A percentile compares a stretch with the other conserved stretches of the same genome.
phyloP scores from a whole-genome alignment of 1,140 invertebrate species.

The Drosophila ironensis region DNA sequence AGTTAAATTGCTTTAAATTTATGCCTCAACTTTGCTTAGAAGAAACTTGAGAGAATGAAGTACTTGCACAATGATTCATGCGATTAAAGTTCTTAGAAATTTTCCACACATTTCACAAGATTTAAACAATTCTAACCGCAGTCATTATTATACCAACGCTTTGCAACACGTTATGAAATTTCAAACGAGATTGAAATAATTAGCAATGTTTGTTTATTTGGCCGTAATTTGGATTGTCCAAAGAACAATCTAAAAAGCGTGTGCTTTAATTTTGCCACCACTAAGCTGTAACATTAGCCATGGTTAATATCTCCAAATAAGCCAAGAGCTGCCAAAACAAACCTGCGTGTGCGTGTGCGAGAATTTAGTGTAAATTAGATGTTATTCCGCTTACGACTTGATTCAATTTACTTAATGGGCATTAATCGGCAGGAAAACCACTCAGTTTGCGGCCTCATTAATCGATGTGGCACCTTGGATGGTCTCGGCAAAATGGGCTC shows the following conservation, averaged over 20 bases:
- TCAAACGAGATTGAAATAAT: too few relatives aligned
- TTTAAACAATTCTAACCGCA: too few relatives aligned
- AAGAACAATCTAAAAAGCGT: too few relatives aligned
- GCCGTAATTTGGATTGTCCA: too few relatives aligned
- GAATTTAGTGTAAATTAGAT: not conserved
- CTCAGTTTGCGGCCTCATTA: slow-evolving; percentile 29
- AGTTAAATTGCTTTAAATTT: too few relatives aligned
- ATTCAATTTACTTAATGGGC: slow-evolving; percentile 49
- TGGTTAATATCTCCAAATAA: not conserved
- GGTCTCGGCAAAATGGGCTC: not conserved
- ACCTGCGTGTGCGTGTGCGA: not conserved
- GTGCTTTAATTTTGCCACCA: not conserved
- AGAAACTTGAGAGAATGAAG: too few relatives aligned
- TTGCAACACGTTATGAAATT: too few relatives aligned
- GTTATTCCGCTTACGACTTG: slow-evolving; percentile 13
- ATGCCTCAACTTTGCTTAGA: too few relatives aligned
- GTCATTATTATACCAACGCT: too few relatives aligned
- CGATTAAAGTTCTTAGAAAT: not conserved
- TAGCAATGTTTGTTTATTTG: too few relatives aligned
- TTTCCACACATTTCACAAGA: not conserved
- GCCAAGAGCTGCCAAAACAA: not conserved
- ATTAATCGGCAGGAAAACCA: slow-evolving; percentile 54
- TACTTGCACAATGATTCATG: too few relatives aligned
- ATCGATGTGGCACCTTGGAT: slow-evolving; percentile 15
- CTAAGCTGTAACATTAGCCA: not conserved